These are phyloP conservation scores for Nomada lathburiana DNA, from an alignment of 2,888 invertebrate genomes.

Conservation along the genomic window DNA sequence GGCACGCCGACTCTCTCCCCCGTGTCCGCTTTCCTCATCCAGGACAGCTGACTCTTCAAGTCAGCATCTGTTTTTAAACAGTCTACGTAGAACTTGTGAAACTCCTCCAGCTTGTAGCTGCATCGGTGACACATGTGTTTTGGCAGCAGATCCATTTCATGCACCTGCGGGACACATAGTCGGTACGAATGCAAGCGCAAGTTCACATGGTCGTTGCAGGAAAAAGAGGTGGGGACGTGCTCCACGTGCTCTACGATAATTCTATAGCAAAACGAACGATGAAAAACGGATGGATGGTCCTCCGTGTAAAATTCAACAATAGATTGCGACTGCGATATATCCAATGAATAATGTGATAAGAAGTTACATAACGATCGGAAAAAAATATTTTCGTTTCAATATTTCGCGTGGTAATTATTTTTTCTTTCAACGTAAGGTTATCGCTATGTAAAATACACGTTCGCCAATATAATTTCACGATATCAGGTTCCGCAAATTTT, in stretches of 20 bases:
- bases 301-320: too few relatives aligned
- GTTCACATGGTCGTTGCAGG: background rate
- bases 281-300: background rate
- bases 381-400: background rate
- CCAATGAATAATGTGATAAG: background rate
- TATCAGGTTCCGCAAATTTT: too few relatives aligned
- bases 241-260: background rate
- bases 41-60: constrained; percentile 80
- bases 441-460: too few relatives aligned
- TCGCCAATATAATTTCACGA: too few relatives aligned
- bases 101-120: constrained; percentile 81
- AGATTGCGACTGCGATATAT: too few relatives aligned
- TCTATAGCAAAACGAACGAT: background rate
- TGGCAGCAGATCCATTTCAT: constrained; percentile 81
- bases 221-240: background rate
- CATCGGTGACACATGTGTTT: constrained; percentile 82
- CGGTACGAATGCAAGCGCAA: constrained; percentile 16
- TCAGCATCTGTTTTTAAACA: constrained; percentile 78
- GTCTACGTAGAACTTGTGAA: constrained; percentile 80
- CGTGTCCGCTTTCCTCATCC: constrained; percentile 78
- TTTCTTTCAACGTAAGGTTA: background rate
- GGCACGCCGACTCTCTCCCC: constrained; percentile 72
- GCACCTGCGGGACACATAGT: constrained; percentile 74
- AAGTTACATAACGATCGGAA: background rate
- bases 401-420: too few relatives aligned